These are phyloP conservation scores for Meriones psammophilus DNA, from an alignment of 2,797 vertebrate species.

Conservation along the genomic window DNA sequence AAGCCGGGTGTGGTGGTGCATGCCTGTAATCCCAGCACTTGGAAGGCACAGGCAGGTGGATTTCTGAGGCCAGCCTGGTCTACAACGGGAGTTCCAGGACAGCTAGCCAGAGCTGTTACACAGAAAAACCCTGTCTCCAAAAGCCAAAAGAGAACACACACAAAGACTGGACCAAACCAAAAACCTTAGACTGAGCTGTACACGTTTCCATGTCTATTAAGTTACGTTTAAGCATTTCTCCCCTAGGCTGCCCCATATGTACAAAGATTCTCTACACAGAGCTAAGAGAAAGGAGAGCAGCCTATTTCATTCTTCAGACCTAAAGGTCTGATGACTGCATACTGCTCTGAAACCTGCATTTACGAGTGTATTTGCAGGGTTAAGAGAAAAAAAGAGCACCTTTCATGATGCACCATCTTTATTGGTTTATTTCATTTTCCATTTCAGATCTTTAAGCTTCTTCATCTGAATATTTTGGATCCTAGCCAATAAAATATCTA, in stretches of 20 bases:
- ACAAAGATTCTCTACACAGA: neutral
- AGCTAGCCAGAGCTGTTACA: neutral
- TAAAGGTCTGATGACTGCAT: too few relatives aligned
- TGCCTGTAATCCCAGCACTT: neutral
- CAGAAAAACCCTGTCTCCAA: neutral
- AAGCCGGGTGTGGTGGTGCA: neutral
- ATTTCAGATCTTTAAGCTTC: constrained; percentile 37
- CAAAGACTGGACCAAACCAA: neutral
- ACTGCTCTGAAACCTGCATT: neutral
- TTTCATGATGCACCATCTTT: constrained; percentile 52
- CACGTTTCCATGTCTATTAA: neutral
- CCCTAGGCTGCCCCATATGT: neutral
- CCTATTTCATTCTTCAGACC: neutral
- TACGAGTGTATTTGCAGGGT: neutral
- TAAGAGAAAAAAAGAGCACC: neutral
- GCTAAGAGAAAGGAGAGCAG: neutral
- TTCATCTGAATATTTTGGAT: constrained; percentile 21
- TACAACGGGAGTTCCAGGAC: neutral
- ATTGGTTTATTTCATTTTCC: constrained; percentile 53
- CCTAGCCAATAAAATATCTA: constrained; percentile 57
- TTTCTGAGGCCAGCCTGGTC: neutral
- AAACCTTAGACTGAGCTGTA: neutral
- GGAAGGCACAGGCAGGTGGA: neutral
- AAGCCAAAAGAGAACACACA: neutral
- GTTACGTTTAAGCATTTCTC: neutral